Conservation (phyloP, 1,140 invertebrate species). For the Adoxophyes honmai region DNA sequence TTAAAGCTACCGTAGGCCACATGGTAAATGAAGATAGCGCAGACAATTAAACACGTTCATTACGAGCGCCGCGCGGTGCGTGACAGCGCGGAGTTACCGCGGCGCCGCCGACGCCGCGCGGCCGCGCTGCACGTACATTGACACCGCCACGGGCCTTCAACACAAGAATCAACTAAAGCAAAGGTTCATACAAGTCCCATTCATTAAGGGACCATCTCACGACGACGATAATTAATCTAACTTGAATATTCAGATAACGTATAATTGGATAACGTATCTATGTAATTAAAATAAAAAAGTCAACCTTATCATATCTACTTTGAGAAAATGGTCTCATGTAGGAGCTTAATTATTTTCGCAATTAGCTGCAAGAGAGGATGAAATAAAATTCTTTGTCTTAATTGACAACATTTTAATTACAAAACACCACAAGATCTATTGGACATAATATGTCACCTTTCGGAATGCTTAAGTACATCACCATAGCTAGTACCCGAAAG, state of each 20-base stretch:
- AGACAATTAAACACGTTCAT: slow-evolving; percentile 61
- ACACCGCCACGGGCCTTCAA: too few species aligned
- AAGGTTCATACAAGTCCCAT: too few species aligned
- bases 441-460: slow-evolving; percentile 66
- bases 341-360: too few species aligned
- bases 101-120: background rate
- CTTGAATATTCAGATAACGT: too few species aligned
- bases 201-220: too few species aligned
- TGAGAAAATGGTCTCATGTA: too few species aligned
- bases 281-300: too few species aligned
- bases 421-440: slow-evolving; percentile 76
- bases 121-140: too few species aligned
- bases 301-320: background rate
- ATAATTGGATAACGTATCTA: too few species aligned
- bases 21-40: slow-evolving; percentile 55
- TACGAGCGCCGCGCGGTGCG: slow-evolving; percentile 48
- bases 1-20: slow-evolving; percentile 22
- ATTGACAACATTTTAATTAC: slow-evolving; percentile 78
- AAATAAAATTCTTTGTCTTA: slow-evolving; percentile 34
- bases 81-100: slow-evolving; percentile 52
- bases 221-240: too few species aligned
- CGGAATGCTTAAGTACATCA: slow-evolving; percentile 71
- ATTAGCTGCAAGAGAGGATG: too few species aligned
- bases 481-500: slow-evolving; percentile 53
- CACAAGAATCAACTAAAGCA: too few species aligned